Conservation (phyloP, 1,140 invertebrate species). For the Eupeodes corollae region DNA sequence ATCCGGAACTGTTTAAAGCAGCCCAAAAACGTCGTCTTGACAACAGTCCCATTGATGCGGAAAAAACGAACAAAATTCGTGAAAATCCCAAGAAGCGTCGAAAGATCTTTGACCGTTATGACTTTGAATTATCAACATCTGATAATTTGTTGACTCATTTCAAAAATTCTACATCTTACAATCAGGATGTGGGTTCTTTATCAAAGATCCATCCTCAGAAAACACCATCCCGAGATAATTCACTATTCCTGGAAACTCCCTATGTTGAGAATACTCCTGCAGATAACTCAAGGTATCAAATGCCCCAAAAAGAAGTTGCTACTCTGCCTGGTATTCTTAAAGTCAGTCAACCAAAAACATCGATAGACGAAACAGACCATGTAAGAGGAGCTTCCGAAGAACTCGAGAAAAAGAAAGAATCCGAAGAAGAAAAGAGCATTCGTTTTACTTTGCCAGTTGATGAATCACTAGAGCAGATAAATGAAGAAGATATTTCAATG, state of each 20-base stretch:
- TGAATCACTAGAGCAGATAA: neutral
- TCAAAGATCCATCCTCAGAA: neutral
- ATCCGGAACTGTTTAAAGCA: constrained; percentile 12
- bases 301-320: too few relatives aligned
- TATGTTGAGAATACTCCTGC: too few relatives aligned
- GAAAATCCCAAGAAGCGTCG: constrained; percentile 15
- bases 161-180: neutral
- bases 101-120: constrained; percentile 7
- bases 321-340: constrained; percentile 8
- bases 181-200: neutral
- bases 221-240: neutral
- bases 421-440: constrained; percentile 6
- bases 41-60: neutral
- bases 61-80: neutral
- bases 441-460: neutral
- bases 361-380: neutral
- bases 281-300: too few relatives aligned
- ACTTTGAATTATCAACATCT: too few relatives aligned
- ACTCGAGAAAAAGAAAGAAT: too few relatives aligned
- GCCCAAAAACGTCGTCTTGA: constrained; percentile 14
- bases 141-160: too few relatives aligned
- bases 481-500: neutral
- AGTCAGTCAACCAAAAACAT: neutral
- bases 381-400: neutral
- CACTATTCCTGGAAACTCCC: neutral